Evolutionary conservation across 2,797 vertebrate species (phyloP), one percentile per base, ranked within the genome.

Genomic region (Discoglossus pictus): DNA sequence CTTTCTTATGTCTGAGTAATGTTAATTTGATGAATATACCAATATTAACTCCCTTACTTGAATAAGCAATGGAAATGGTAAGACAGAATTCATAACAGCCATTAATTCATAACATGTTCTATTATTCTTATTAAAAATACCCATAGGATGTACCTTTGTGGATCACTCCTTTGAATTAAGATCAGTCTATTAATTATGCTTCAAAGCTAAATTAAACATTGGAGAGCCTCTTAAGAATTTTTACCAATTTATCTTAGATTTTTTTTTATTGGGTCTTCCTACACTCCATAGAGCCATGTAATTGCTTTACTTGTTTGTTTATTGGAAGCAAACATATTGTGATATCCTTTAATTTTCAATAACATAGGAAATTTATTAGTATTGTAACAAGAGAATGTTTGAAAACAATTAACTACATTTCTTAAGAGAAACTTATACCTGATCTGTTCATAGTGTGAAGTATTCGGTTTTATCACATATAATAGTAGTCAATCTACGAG

Each of bases 101-200:
- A 88, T 89, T 88, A 89, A 88, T 89, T 89, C 88, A 86, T 77
- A 75, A 75, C 65, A 74, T 78, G 80, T 83, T 88, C 84, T 89
- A 88, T 84, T 78, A 84, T 82, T 84, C 85, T 91, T 90, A 92
- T 91, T 90, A 93, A 88, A 89, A 90, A 90, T 81, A 86, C 88
- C 88, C 88, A 71, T 87, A 89, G 87, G 87, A 90, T 84, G 86
- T 90, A 89, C 89, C 88, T 91, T 88, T 84, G 90, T 88, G 88
- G 82, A 88, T 89, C 85, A 80, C 79, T 82, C 86, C 87, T 89
- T 84, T 86, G 87, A 92, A 90, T 89, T 90, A 88, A 87, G 92
- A 89, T 90, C 81, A 86, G 89, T 92, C 91, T 92, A 91, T 91
- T 92, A 92, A 92, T 92, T 90, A 92, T 84, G 87, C 82, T 79